A percentile compares a stretch with the other conserved stretches of the same genome.
Conservation (phyloP, 2,888 invertebrate species). For the Lapara coniferarum region DNA sequence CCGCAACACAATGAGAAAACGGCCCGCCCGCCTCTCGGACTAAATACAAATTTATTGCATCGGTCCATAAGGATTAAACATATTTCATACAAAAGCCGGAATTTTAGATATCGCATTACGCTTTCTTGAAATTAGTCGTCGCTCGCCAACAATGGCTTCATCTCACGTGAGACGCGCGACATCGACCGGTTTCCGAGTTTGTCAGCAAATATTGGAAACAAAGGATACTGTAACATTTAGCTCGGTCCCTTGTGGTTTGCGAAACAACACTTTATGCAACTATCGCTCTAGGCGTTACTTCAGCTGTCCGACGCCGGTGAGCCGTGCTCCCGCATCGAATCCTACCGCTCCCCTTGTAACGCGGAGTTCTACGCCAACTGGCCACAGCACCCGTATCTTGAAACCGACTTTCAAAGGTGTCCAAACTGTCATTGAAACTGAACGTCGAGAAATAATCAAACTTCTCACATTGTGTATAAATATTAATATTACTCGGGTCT, state of each 20-base stretch:
- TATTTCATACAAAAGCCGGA: slow-evolving; percentile 16
- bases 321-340: slow-evolving; percentile 41
- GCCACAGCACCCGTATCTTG: slow-evolving; percentile 62
- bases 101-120: slow-evolving; percentile 20
- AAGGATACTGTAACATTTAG: slow-evolving; percentile 68
- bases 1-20: slow-evolving; percentile 51
- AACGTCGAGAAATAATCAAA: slow-evolving; percentile 45
- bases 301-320: slow-evolving; percentile 52
- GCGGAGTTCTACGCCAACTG: slow-evolving; percentile 58
- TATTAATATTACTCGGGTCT: slow-evolving; percentile 20
- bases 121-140: slow-evolving; percentile 11
- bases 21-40: background rate
- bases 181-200: slow-evolving; percentile 33
- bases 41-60: slow-evolving; percentile 12
- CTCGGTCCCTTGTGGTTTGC: slow-evolving; percentile 64
- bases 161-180: slow-evolving; percentile 6
- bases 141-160: slow-evolving; percentile 8
- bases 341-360: slow-evolving; percentile 43
- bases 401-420: slow-evolving; percentile 61
- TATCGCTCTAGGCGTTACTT: slow-evolving; percentile 56
- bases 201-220: slow-evolving; percentile 56
- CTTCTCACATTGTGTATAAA: slow-evolving; percentile 26
- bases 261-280: slow-evolving; percentile 64
- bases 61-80: slow-evolving; percentile 3
- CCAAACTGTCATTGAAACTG: slow-evolving; percentile 63